Conservation (phyloP, 2,888 invertebrate species). For the Junonia oenone region DNA sequence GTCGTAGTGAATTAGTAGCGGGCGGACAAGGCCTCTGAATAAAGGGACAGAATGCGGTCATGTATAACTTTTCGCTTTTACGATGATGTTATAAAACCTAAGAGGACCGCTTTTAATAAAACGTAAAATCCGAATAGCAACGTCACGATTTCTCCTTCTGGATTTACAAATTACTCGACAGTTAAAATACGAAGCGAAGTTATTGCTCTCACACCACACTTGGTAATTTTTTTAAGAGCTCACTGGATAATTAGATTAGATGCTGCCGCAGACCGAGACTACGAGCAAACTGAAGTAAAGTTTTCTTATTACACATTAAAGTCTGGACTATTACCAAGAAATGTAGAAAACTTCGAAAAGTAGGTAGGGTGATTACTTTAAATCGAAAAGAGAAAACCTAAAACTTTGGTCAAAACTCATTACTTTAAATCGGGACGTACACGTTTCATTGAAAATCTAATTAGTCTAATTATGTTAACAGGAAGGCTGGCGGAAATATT, state of each 20-base stretch:
- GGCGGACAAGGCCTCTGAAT: slow-evolving; percentile 34
- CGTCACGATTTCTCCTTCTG: not conserved
- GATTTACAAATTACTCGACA: slow-evolving; percentile 36
- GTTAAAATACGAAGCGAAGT: slow-evolving; percentile 51
- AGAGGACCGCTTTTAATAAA: slow-evolving; percentile 10
- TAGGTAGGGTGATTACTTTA: slow-evolving; percentile 19
- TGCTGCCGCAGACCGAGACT: slow-evolving; percentile 41
- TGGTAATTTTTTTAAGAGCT: slow-evolving; percentile 58
- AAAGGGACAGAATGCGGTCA: slow-evolving; percentile 34
- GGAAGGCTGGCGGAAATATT: not conserved
- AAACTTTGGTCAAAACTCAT: not conserved
- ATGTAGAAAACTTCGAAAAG: slow-evolving; percentile 32
- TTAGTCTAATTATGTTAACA: slow-evolving; percentile 24
- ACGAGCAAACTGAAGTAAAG: slow-evolving; percentile 29
- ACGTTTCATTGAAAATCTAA: slow-evolving; percentile 17
- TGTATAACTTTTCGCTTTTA: slow-evolving; percentile 33
- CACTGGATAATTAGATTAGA: slow-evolving; percentile 67
- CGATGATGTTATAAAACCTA: slow-evolving; percentile 23
- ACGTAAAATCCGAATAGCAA: slow-evolving; percentile 1
- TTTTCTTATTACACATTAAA: slow-evolving; percentile 35
- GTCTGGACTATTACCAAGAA: slow-evolving; percentile 33
- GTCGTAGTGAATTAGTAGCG: slow-evolving; percentile 42
- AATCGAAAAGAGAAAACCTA: slow-evolving; percentile 2
- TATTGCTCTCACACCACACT: slow-evolving; percentile 48
- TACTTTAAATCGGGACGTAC: not conserved